phyloP scores from a whole-genome alignment of 2,888 invertebrate species.

The Trisateles emortualis region DNA sequence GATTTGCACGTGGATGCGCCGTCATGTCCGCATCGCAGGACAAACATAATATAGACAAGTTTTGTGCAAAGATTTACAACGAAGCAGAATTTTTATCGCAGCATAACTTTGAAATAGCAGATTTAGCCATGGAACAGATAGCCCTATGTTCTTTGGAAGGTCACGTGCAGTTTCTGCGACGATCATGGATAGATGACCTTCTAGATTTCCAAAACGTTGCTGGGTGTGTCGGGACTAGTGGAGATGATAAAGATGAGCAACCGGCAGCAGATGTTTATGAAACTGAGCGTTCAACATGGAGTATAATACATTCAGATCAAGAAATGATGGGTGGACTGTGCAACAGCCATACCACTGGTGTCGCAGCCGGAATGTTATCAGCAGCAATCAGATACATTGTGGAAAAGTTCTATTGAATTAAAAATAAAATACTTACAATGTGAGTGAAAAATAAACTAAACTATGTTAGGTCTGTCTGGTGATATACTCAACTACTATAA shows the following conservation, averaged over 20 bases:
- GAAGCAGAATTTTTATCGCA: slow-evolving; percentile 57
- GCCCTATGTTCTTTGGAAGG: slow-evolving; percentile 58
- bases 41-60: slow-evolving; percentile 31
- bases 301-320: background rate
- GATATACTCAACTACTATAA: background rate
- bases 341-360: slow-evolving; percentile 16
- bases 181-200: slow-evolving; percentile 53
- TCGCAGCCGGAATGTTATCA: slow-evolving; percentile 12
- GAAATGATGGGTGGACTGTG: slow-evolving; percentile 13
- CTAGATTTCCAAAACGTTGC: slow-evolving; percentile 49
- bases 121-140: slow-evolving; percentile 64
- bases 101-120: slow-evolving; percentile 45
- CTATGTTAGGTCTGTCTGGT: background rate
- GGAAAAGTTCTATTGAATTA: slow-evolving; percentile 9
- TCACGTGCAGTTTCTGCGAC: slow-evolving; percentile 55
- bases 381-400: slow-evolving; percentile 16
- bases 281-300: background rate
- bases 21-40: slow-evolving; percentile 39
- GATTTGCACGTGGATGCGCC: slow-evolving; percentile 16
- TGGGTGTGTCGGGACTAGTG: slow-evolving; percentile 55
- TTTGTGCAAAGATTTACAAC: slow-evolving; percentile 50
- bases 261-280: background rate
- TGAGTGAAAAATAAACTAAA: too few relatives aligned
- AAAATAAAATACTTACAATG: background rate
- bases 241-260: background rate